phyloP scores from a whole-genome alignment of 2,888 invertebrate genomes.

The Yponomeuta evonymella region DNA sequence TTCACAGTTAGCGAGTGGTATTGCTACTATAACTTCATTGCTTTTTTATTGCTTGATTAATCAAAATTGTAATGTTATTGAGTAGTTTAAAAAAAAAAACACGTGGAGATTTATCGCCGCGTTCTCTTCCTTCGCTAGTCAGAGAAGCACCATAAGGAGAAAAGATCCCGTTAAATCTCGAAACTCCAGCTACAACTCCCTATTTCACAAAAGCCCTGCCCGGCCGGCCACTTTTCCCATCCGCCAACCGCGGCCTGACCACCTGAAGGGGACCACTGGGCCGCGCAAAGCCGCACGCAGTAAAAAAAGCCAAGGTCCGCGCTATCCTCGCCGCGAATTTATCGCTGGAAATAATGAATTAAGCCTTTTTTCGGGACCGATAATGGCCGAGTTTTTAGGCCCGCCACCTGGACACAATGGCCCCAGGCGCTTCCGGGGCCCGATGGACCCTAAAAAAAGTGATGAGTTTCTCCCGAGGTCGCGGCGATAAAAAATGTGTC shows the following conservation, averaged over 20 bases:
- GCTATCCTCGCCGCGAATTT: conserved; percentile 46
- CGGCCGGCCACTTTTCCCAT: conserved; percentile 15
- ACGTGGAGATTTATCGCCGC: too few species aligned
- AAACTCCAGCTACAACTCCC: too few species aligned
- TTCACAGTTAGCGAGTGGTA: too few species aligned
- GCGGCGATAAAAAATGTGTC: conserved; percentile 12
- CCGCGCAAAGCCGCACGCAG: conserved; percentile 19
- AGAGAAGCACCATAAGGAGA: too few species aligned
- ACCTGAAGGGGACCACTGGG: background rate
- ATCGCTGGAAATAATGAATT: conserved; percentile 54
- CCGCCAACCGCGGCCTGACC: conserved; percentile 17
- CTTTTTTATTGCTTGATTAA: too few species aligned
- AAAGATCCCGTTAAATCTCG: too few species aligned
- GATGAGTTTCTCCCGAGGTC: conserved; percentile 11
- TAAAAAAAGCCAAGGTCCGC: conserved; percentile 40
- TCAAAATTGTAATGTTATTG: too few species aligned
- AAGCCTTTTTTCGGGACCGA: conserved; percentile 38
- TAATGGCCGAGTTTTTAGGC: conserved; percentile 35
- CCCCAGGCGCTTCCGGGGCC: conserved; percentile 1
- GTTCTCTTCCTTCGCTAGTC: too few species aligned
- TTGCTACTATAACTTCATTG: too few species aligned
- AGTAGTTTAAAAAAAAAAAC: too few species aligned
- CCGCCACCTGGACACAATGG: conserved; percentile 30
- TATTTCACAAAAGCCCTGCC: too few species aligned
- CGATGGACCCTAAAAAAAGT: conserved; percentile 13